A percentile compares a stretch with the other conserved stretches of the same genome.
Conservation (phyloP, 2,113 vertebrate species). For the Toxotes jaculatrix region DNA sequence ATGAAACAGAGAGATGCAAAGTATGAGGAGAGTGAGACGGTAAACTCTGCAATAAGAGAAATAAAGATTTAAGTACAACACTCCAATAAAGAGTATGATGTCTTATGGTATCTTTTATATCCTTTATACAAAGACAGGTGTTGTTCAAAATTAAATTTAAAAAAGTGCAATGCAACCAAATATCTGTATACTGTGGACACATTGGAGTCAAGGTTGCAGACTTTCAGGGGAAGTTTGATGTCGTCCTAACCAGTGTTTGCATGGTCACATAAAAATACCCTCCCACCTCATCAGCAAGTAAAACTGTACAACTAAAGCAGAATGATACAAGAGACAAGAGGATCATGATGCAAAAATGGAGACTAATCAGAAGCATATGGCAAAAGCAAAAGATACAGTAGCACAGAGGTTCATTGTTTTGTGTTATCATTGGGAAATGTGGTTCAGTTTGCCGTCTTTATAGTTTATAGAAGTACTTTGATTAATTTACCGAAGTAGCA, state of each 20-base stretch:
- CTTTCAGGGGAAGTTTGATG: too few relatives aligned
- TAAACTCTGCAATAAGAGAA: background rate
- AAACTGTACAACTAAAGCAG: background rate
- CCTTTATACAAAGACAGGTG: background rate
- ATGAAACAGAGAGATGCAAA: background rate
- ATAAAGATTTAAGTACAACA: background rate
- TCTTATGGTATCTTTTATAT: background rate
- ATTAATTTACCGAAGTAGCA: background rate
- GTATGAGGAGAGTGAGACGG: background rate
- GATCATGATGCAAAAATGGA: too few relatives aligned
- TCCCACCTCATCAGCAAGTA: background rate
- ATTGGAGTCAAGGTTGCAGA: too few relatives aligned
- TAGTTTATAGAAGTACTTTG: background rate
- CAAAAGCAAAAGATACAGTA: background rate
- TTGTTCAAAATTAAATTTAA: background rate
- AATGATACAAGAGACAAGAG: background rate
- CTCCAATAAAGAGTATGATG: background rate
- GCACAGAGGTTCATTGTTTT: background rate
- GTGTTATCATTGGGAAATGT: too few relatives aligned
- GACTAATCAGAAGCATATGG: constrained; percentile 1
- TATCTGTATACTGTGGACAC: too few relatives aligned
- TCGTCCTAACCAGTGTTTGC: background rate
- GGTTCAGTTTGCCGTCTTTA: background rate
- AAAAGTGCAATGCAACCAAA: background rate
- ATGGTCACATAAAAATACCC: background rate